Conservation (phyloP, 2,797 vertebrate genomes). For the Atherinosoma microstoma region DNA sequence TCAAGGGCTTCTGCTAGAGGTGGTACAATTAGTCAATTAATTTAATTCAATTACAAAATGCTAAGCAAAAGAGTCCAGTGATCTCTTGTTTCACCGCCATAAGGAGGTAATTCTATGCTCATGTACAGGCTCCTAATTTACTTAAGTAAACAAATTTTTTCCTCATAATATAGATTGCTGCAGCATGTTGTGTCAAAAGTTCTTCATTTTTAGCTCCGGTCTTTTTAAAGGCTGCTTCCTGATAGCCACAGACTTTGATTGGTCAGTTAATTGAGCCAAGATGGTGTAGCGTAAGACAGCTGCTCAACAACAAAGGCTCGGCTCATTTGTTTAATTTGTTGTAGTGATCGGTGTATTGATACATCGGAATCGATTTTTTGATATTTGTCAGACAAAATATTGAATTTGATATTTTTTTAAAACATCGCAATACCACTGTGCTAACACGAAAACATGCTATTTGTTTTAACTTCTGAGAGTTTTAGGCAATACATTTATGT, state of each 20-base stretch:
- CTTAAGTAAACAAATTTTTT: not conserved
- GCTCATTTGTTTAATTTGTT: not conserved
- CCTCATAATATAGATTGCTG: not conserved
- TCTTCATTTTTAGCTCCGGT: not conserved
- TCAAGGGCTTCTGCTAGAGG: not conserved
- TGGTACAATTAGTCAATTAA: slow-evolving; percentile 5
- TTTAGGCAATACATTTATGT: too few relatives aligned
- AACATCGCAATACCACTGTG: too few relatives aligned
- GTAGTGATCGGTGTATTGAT: too few relatives aligned
- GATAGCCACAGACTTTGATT: not conserved
- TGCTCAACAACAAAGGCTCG: not conserved
- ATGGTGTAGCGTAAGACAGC: not conserved
- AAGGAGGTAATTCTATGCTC: not conserved
- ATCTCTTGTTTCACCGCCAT: not conserved
- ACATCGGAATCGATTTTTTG: not conserved
- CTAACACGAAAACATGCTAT: too few relatives aligned
- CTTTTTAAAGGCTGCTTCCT: not conserved
- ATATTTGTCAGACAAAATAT: not conserved
- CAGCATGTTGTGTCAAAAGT: not conserved
- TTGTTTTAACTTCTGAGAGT: not conserved
- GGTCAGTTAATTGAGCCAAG: not conserved
- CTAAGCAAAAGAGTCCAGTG: not conserved
- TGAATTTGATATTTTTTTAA: not conserved
- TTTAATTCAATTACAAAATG: slow-evolving; percentile 4
- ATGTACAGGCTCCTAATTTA: not conserved